These are phyloP conservation scores for Yasuhikotakia modesta DNA, from an alignment of 2,797 vertebrate genomes.

Conservation along the genomic window DNA sequence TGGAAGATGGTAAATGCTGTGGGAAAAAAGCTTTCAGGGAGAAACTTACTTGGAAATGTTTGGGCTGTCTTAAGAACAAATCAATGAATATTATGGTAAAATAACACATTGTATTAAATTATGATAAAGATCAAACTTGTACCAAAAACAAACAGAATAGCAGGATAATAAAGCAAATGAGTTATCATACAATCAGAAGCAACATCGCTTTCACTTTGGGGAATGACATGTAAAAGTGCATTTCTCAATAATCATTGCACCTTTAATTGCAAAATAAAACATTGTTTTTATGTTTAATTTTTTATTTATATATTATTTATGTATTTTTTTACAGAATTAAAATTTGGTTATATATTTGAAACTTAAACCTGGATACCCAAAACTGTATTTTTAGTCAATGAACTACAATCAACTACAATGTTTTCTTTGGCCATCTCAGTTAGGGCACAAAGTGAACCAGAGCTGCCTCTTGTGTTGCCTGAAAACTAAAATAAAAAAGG, in stretches of 20 bases:
- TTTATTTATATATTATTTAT: no score
- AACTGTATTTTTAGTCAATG: background rate
- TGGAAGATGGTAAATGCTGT: slow-evolving; percentile 28
- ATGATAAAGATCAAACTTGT: background rate
- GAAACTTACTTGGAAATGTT: slow-evolving; percentile 27
- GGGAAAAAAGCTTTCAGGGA: slow-evolving; percentile 37
- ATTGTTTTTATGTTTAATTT: no score
- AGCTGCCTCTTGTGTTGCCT: background rate
- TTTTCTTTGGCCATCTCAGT: background rate
- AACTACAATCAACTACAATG: background rate
- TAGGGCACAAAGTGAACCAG: background rate
- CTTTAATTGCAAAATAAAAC: no score
- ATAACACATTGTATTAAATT: background rate
- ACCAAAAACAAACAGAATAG: background rate
- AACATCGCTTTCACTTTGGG: background rate
- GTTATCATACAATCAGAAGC: background rate
- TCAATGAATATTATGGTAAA: background rate
- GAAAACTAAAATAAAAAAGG: no score
- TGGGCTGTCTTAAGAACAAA: slow-evolving; percentile 4
- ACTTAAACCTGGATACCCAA: no score
- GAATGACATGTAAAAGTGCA: no score
- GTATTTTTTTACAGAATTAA: no score
- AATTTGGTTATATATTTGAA: no score
- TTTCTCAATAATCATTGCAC: no score
- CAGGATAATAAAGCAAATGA: background rate